Percentiles rank a stretch among this genome's conserved stretches.
These are phyloP conservation scores for Atta texana DNA, from an alignment of 1,140 invertebrate species.

Conservation along the genomic window DNA sequence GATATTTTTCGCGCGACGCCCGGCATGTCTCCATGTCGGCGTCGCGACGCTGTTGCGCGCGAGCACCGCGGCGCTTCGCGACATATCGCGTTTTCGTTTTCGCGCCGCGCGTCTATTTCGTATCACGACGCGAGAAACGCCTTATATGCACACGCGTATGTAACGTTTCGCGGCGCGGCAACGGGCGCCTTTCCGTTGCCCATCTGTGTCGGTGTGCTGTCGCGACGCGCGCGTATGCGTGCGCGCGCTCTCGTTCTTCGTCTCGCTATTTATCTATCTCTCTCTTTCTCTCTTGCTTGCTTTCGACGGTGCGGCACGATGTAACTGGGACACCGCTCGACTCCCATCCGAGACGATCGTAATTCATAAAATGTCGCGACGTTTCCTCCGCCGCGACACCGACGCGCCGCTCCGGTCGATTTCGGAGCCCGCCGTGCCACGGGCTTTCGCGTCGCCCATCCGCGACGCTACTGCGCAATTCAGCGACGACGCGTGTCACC, in stretches of 20 bases:
- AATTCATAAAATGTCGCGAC: constrained; percentile 12
- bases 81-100: not conserved
- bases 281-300: not conserved
- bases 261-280: not conserved
- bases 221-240: constrained; percentile 15
- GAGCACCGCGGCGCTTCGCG: not conserved
- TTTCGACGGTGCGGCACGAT: not conserved
- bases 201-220: not conserved
- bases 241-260: constrained; percentile 9
- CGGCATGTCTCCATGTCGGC: not conserved
- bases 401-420: constrained; percentile 58
- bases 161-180: constrained; percentile 9
- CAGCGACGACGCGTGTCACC: constrained; percentile 14
- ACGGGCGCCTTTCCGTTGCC: not conserved
- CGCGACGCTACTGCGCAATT: constrained; percentile 74
- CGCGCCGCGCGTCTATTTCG: not conserved
- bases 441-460: constrained; percentile 44
- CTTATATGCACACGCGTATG: constrained; percentile 47
- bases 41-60: not conserved
- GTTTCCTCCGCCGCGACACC: not conserved
- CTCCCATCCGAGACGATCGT: not conserved
- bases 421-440: constrained; percentile 19
- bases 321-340: constrained; percentile 23
- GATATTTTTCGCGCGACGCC: constrained; percentile 45
- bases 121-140: not conserved